Percentiles rank a stretch among this genome's conserved stretches.
phyloP scores from a whole-genome alignment of 2,797 vertebrate genomes.

The Trichosurus vulpecula region DNA sequence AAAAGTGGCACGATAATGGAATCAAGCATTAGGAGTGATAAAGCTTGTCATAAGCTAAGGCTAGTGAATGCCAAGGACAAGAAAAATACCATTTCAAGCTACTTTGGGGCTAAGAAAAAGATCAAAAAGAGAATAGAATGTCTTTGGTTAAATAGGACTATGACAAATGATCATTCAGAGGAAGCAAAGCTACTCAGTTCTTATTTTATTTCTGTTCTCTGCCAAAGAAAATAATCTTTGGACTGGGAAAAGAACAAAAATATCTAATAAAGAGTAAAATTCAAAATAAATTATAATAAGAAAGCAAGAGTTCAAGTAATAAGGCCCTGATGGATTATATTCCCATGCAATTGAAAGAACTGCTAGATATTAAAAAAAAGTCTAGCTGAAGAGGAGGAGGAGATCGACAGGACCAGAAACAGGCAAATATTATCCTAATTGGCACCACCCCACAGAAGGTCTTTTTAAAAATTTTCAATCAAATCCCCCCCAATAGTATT shows the following conservation, averaged over 20 bases:
- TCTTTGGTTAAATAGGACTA: background rate
- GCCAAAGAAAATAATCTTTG: background rate
- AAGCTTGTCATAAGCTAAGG: background rate
- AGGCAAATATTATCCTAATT: background rate
- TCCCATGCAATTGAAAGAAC: background rate
- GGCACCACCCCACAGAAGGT: background rate
- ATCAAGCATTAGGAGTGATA: background rate
- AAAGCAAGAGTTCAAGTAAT: background rate
- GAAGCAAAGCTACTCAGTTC: background rate
- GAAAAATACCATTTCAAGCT: background rate
- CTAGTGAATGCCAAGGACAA: background rate
- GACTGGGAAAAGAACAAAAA: background rate
- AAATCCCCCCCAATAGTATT: too few species aligned
- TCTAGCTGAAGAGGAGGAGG: background rate
- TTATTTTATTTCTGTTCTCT: background rate
- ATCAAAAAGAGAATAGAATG: background rate
- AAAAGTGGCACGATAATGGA: background rate
- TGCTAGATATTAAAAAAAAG: background rate
- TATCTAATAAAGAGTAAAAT: background rate
- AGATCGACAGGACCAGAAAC: background rate
- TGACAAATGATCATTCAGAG: background rate
- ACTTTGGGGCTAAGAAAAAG: background rate
- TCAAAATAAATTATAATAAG: background rate
- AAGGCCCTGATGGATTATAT: background rate
- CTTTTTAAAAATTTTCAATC: background rate